phyloP scores from a whole-genome alignment of 2,888 invertebrate species.

The Steinernema scapterisci region DNA sequence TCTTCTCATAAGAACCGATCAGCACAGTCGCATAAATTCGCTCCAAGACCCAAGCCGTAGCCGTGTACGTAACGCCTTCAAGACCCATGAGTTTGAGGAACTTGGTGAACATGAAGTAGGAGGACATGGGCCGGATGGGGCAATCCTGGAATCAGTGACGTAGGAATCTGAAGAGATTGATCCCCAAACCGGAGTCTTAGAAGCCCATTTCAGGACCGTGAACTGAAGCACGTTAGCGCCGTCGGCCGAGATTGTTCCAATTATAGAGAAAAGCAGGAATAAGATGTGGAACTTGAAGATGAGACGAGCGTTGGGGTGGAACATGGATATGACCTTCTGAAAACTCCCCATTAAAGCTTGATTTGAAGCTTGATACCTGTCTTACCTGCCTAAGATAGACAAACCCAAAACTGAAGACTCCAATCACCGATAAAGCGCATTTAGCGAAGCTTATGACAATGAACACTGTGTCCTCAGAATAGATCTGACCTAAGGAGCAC shows the following conservation, averaged over 20 bases:
- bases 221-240: neutral
- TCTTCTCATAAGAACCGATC: conserved; percentile 19
- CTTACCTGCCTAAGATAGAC: neutral
- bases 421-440: neutral
- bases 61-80: neutral
- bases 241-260: neutral
- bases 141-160: neutral
- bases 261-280: neutral
- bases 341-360: too few relatives aligned
- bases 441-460: neutral
- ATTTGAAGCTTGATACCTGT: too few relatives aligned
- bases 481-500: neutral
- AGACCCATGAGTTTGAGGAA: neutral
- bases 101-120: neutral
- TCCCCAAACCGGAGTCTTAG: too few relatives aligned
- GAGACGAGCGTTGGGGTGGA: neutral
- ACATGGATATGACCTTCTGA: neutral
- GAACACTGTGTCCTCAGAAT: neutral
- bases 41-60: neutral
- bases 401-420: neutral
- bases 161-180: too few relatives aligned
- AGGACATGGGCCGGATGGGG: neutral
- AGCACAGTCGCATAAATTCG: neutral
- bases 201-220: neutral
- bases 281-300: neutral